A percentile compares a stretch with the other conserved stretches of the same genome.
Evolutionary conservation across 2,888 invertebrate species (phyloP).

Genomic region (Oligia fasciuncula): DNA sequence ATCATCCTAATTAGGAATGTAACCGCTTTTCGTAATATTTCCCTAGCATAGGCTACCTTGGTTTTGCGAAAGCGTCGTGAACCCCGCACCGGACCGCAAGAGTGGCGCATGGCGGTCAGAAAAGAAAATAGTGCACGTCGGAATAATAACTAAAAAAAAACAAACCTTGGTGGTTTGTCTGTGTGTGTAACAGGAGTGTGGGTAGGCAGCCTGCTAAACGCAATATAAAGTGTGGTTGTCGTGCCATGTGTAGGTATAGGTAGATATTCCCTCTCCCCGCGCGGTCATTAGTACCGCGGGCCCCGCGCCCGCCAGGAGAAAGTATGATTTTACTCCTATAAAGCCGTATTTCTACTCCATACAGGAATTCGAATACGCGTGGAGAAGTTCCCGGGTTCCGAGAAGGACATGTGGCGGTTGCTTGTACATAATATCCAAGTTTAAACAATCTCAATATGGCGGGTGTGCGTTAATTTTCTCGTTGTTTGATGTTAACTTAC

Average conservation of each 20-base stretch:
- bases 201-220: slow-evolving; percentile 88
- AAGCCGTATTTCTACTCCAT: slow-evolving; percentile 90
- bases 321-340: slow-evolving; percentile 90
- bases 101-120: slow-evolving; percentile 72
- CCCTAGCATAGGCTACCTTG: slow-evolving; percentile 55
- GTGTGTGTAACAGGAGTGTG: slow-evolving; percentile 84
- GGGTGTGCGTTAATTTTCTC: slow-evolving; percentile 79
- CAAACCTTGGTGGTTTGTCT: slow-evolving; percentile 77
- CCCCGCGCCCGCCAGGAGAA: slow-evolving; percentile 86
- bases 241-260: slow-evolving; percentile 84
- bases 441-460: slow-evolving; percentile 87
- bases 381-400: slow-evolving; percentile 85
- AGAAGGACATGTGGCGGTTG: slow-evolving; percentile 87
- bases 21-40: slow-evolving; percentile 62
- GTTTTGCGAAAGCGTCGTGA: slow-evolving; percentile 68
- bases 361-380: slow-evolving; percentile 89
- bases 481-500: slow-evolving; percentile 66
- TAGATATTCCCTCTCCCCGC: slow-evolving; percentile 86
- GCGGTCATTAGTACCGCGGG: slow-evolving; percentile 89
- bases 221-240: slow-evolving; percentile 90
- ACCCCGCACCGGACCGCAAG: slow-evolving; percentile 71
- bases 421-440: slow-evolving; percentile 88
- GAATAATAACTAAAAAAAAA: slow-evolving; percentile 87
- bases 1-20: slow-evolving; percentile 64
- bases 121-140: slow-evolving; percentile 87